phyloP scores from a whole-genome alignment of 1,140 invertebrate species.

The Brachionus koreanus region DNA sequence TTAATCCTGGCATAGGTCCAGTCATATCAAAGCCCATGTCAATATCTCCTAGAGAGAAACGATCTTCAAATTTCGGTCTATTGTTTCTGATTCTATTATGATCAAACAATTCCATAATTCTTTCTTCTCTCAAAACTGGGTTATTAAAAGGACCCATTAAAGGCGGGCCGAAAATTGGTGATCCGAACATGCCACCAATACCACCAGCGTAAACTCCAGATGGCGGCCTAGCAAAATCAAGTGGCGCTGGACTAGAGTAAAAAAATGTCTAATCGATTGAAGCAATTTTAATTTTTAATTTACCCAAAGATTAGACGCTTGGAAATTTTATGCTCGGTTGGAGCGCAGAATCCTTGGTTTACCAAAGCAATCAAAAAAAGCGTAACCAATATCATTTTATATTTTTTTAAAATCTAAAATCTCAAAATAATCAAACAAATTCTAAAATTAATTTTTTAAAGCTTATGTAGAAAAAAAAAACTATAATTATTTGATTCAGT shows the following conservation, averaged over 20 bases:
- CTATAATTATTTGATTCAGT: not conserved
- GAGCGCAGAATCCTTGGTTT: constrained; percentile 21
- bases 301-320: constrained; percentile 26
- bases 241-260: not conserved
- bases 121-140: constrained; percentile 34
- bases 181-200: constrained; percentile 28
- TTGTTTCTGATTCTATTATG: constrained; percentile 18
- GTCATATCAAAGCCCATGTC: constrained; percentile 19
- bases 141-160: constrained; percentile 38
- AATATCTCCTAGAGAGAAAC: constrained; percentile 24
- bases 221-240: constrained; percentile 38
- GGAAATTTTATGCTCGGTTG: constrained; percentile 10
- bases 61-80: not conserved
- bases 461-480: not conserved
- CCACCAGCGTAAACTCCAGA: constrained; percentile 20
- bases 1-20: not conserved
- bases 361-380: not conserved
- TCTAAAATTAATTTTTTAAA: not conserved
- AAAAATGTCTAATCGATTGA: not conserved
- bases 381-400: not conserved
- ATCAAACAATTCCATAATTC: constrained; percentile 31
- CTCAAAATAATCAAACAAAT: not conserved
- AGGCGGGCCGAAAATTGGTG: constrained; percentile 40
- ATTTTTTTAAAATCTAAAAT: not conserved
- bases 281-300: not conserved